Evolutionary conservation across 2,113 vertebrate species (phyloP).

Genomic region (Brachypodius melanocephalos): DNA sequence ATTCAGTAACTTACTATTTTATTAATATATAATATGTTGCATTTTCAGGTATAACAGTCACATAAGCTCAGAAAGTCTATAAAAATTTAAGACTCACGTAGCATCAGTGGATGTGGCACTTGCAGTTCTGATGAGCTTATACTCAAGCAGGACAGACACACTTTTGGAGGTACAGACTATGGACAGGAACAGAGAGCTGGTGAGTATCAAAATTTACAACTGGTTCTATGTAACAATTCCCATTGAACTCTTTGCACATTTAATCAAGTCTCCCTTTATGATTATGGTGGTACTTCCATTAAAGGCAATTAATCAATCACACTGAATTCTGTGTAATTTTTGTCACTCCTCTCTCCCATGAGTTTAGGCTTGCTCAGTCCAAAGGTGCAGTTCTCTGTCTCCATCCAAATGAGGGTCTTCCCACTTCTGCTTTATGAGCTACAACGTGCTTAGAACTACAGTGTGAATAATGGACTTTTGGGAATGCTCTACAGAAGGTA

Average conservation of each 20-base stretch:
- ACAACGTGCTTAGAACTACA: background rate
- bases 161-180: background rate
- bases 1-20: background rate
- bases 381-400: background rate
- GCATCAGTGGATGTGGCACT: background rate
- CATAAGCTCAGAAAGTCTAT: background rate
- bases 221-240: background rate
- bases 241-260: background rate
- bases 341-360: background rate
- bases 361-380: background rate
- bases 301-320: background rate
- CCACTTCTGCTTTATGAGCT: background rate
- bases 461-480: background rate
- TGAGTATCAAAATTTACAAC: background rate
- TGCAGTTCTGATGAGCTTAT: background rate
- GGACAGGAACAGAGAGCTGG: background rate
- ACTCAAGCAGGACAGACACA: background rate
- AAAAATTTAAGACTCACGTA: background rate
- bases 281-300: background rate
- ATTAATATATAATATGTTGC: background rate
- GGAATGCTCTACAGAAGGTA: background rate
- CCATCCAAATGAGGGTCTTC: background rate
- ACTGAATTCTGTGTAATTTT: background rate
- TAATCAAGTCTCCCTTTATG: background rate
- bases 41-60: background rate